phyloP scores from a whole-genome alignment of 2,888 invertebrate species.

The Zaprionus lineosus region DNA sequence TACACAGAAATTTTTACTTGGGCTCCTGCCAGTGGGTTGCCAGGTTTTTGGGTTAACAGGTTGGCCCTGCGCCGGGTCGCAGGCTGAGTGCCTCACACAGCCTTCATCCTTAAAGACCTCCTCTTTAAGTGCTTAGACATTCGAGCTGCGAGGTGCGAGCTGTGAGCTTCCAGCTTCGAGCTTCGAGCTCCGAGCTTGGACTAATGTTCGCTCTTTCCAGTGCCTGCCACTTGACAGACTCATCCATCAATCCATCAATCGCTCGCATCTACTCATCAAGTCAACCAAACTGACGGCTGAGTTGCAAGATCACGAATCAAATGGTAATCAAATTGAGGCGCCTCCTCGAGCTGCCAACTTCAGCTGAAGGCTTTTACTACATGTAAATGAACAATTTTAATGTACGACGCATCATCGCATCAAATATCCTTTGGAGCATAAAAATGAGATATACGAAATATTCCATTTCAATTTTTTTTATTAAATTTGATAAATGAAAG shows the following conservation, averaged over 20 bases:
- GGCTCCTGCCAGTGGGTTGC: conserved; percentile 5
- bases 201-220: conserved; percentile 8
- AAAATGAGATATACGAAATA: no score
- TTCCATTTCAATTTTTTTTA: no score
- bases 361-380: conserved; percentile 55
- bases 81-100: conserved; percentile 1
- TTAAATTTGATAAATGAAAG: no score
- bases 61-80: conserved; percentile 38
- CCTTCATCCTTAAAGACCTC: conserved; percentile 19
- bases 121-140: no score
- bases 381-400: conserved; percentile 55
- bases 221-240: conserved; percentile 5
- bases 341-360: conserved; percentile 24
- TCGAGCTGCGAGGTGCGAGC: no score
- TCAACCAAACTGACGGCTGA: conserved; percentile 62
- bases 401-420: conserved; percentile 12
- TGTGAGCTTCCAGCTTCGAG: no score
- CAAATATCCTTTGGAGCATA: no score
- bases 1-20: conserved; percentile 62
- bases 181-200: no score
- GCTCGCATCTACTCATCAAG: conserved; percentile 68
- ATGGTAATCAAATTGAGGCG: conserved; percentile 63
- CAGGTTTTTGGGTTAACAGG: conserved; percentile 62
- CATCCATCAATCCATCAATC: conserved; percentile 63
- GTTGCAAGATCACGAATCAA: conserved; percentile 68